phyloP scores from a whole-genome alignment of 1,140 invertebrate genomes.

The Papilio glaucus region DNA sequence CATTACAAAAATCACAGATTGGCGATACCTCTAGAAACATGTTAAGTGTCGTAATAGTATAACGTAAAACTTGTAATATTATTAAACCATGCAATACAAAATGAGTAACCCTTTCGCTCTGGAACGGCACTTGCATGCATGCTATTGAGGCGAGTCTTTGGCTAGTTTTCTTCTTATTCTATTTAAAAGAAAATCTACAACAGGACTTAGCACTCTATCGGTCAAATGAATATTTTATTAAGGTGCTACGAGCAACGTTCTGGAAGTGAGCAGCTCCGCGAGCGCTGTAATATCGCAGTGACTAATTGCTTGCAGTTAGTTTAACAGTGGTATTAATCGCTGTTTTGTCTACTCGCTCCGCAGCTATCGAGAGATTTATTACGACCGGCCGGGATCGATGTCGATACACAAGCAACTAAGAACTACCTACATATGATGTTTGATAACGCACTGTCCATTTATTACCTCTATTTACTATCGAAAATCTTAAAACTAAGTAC shows the following conservation, averaged over 20 bases:
- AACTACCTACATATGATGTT: slow-evolving; percentile 25
- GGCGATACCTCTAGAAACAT: no score
- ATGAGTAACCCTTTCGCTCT: no score
- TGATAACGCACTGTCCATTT: not conserved
- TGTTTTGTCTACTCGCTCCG: slow-evolving; percentile 67
- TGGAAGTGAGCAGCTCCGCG: slow-evolving; percentile 12
- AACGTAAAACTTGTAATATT: no score
- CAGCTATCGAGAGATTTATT: slow-evolving; percentile 59
- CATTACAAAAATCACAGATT: no score
- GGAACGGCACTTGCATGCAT: no score
- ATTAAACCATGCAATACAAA: no score
- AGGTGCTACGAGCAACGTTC: slow-evolving; percentile 26
- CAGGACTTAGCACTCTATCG: not conserved
- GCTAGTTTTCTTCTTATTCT: no score
- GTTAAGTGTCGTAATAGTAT: no score
- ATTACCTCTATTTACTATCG: not conserved
- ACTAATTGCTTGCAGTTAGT: slow-evolving; percentile 69
- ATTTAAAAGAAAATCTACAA: not conserved
- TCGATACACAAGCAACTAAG: slow-evolving; percentile 15
- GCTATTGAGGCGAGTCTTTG: no score
- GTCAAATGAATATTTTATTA: slow-evolving; percentile 9
- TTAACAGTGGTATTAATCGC: slow-evolving; percentile 70
- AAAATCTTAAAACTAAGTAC: no score
- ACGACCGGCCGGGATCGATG: slow-evolving; percentile 47
- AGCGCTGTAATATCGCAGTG: slow-evolving; percentile 57